phyloP scores from a whole-genome alignment of 2,113 vertebrate species.

The Agapornis roseicollis region DNA sequence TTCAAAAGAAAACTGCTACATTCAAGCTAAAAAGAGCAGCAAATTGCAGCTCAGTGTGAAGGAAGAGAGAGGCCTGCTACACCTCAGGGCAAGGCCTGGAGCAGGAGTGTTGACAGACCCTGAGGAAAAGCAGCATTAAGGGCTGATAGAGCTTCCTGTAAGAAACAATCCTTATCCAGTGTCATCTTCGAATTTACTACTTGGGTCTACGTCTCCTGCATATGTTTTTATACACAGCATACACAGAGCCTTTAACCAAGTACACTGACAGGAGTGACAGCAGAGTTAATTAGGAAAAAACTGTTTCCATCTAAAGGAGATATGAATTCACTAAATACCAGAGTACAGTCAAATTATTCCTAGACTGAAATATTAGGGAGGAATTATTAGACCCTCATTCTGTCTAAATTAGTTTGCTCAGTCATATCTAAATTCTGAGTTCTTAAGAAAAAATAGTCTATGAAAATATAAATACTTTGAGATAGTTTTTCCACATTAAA shows the following conservation, averaged over 20 bases:
- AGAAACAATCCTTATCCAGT: background rate
- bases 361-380: background rate
- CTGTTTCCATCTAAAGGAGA: background rate
- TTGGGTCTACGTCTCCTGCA: background rate
- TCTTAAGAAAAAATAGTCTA: background rate
- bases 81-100: background rate
- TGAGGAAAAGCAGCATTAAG: background rate
- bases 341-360: background rate
- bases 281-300: background rate
- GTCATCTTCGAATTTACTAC: background rate
- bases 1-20: background rate
- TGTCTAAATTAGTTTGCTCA: background rate
- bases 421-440: background rate
- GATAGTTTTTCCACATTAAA: background rate
- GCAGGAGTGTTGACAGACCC: background rate
- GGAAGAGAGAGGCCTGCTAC: background rate
- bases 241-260: background rate
- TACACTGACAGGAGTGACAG: background rate
- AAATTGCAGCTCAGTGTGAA: background rate
- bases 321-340: background rate
- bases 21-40: background rate
- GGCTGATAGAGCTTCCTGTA: background rate
- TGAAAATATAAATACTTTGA: background rate
- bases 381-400: background rate
- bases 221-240: background rate